Conservation (phyloP, 2,113 vertebrate species). For the Tor tambroides region DNA sequence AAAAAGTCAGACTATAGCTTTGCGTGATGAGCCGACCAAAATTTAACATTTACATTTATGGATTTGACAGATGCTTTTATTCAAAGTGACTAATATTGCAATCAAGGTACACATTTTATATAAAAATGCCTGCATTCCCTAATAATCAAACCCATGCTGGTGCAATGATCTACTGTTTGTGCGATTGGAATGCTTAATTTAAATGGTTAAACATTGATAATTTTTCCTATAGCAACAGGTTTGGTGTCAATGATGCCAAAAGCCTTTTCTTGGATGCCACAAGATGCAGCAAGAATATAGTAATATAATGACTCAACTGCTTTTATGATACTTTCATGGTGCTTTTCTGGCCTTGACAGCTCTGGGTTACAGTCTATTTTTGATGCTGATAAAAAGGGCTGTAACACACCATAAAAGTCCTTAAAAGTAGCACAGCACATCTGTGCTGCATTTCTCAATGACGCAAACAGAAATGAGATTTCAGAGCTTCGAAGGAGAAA, state of each 20-base stretch:
- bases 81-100: no score
- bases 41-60: neutral
- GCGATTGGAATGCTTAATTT: neutral
- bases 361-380: neutral
- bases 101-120: neutral
- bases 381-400: neutral
- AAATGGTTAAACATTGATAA: neutral
- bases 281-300: neutral
- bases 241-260: neutral
- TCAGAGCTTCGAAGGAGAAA: neutral
- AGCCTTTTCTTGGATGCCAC: neutral
- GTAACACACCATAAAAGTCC: neutral
- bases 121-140: neutral
- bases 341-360: neutral
- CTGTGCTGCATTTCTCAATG: neutral
- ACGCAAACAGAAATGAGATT: neutral
- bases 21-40: no score
- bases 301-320: neutral
- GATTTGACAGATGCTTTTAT: neutral
- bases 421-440: neutral
- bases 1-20: no score
- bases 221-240: neutral
- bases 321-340: neutral
- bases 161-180: neutral
- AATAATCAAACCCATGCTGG: neutral